phyloP scores from a whole-genome alignment of 2,888 invertebrate genomes.

The Drosophila melanosoma region DNA sequence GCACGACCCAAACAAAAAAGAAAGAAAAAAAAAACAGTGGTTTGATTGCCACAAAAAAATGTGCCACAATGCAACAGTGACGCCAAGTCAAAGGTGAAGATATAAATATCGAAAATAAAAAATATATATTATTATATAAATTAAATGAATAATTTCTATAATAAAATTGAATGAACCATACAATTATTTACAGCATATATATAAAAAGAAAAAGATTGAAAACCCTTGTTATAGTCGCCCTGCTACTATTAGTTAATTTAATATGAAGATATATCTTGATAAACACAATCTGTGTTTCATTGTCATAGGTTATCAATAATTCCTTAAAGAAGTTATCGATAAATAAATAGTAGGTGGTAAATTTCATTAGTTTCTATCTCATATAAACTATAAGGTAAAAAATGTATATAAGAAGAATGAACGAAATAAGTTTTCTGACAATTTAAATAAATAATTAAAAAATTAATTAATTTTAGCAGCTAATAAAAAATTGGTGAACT shows the following conservation, averaged over 20 bases:
- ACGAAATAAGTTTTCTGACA: too few relatives aligned
- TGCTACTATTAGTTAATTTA: background rate
- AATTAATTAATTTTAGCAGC: too few relatives aligned
- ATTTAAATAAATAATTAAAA: too few relatives aligned
- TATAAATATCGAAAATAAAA: background rate
- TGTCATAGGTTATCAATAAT: too few relatives aligned
- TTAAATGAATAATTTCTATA: background rate
- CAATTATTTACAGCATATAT: background rate
- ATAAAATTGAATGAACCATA: background rate
- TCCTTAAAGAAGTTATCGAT: background rate
- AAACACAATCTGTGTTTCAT: background rate
- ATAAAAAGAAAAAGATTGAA: too few relatives aligned
- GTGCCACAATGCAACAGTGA: conserved; percentile 31
- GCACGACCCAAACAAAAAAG: background rate
- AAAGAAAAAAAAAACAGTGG: conserved; percentile 10
- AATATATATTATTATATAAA: background rate
- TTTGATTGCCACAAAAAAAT: background rate
- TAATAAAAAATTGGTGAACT: too few relatives aligned
- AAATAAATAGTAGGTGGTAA: background rate
- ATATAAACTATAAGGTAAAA: too few relatives aligned
- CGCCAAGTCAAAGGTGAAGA: background rate
- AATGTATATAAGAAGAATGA: too few relatives aligned
- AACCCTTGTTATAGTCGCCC: too few relatives aligned
- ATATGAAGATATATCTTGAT: background rate
- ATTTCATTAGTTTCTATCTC: too few relatives aligned